Evolutionary conservation across 2,113 vertebrate species (phyloP), one percentile per base, ranked within the genome.

Genomic region (Mola mola): DNA sequence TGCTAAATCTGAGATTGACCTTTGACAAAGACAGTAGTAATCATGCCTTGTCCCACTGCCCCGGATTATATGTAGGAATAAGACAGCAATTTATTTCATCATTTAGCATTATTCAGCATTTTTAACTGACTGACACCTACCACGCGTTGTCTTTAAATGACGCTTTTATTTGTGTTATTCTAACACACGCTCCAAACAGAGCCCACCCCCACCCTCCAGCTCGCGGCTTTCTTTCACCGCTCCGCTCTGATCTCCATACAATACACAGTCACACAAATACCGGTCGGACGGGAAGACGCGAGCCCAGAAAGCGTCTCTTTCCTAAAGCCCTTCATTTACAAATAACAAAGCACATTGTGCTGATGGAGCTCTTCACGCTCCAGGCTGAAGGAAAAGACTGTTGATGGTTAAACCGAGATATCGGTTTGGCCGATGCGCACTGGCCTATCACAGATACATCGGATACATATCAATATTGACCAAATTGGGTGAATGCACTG

Each of bases 21-120:
- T 37, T 53, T 12, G 44, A 48, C 20, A 16, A 42, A 15, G n/a
- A 8, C 16, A 36, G 15, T 11, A 20, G 34, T 79, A 83, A 86
- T 84, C 72, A 67, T 5, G 21, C 29, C 58, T 24, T 79, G 82
- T 48, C 86, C 86, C 77, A 85, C 66, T 89, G 72, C 66, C 86
- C 86, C 6, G 24, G 26, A 64, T 87, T 66, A 41, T 41, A 25
- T 8, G 46, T 13, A 28, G 48, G 0, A 65, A 33, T 40, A 56
- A 72, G 47, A 50, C 65, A 69, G 66, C 52, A 55, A 34, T 36
- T 50, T 73, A 22, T 46, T 50, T 22, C 34, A 49, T 78, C 64
- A 21, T 25, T 22, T 17, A 3, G 13, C 37, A 37, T 78, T 77
- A 68, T 66, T 81, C 57, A 75, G 48, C 62, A 31, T 21, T 17